Percentiles rank a stretch among this genome's conserved stretches.
Evolutionary conservation across 2,888 invertebrate genomes (phyloP).

Genomic region (Chalcis sispes): DNA sequence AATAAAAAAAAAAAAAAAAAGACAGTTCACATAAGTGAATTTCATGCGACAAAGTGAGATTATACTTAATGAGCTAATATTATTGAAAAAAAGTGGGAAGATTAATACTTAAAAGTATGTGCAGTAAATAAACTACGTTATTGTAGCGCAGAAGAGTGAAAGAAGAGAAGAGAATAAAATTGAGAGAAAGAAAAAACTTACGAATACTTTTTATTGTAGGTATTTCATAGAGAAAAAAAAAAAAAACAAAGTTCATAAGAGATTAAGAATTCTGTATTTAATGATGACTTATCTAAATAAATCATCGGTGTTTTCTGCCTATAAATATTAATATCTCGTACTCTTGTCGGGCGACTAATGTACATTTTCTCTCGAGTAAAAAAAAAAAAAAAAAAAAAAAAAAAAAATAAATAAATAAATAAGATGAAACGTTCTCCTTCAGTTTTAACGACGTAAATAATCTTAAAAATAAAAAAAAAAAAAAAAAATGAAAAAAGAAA

Average conservation of each 20-base stretch:
- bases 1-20: slow-evolving; percentile 49
- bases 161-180: slow-evolving; percentile 60
- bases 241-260: slow-evolving; percentile 67
- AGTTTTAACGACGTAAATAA: slow-evolving; percentile 52
- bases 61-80: slow-evolving; percentile 75
- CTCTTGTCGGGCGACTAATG: slow-evolving; percentile 64
- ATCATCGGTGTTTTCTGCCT: slow-evolving; percentile 75
- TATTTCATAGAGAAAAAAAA: slow-evolving; percentile 71
- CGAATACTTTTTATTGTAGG: slow-evolving; percentile 75
- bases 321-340: slow-evolving; percentile 70
- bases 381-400: slow-evolving; percentile 64
- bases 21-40: slow-evolving; percentile 68
- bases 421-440: slow-evolving; percentile 61
- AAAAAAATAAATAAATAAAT: too few species aligned
- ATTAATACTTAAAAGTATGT: slow-evolving; percentile 51
- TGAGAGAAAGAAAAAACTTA: slow-evolving; percentile 65
- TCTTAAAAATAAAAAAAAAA: slow-evolving; percentile 27
- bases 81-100: slow-evolving; percentile 67
- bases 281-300: slow-evolving; percentile 71
- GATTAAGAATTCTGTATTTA: slow-evolving; percentile 70
- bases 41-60: slow-evolving; percentile 79
- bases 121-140: slow-evolving; percentile 61
- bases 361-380: slow-evolving; percentile 59
- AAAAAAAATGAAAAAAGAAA: slow-evolving; percentile 21
- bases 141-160: slow-evolving; percentile 63